Evolutionary conservation across 2,797 vertebrate genomes (phyloP), one percentile per base, ranked within the genome.

Genomic region (Coendou prehensilis): DNA sequence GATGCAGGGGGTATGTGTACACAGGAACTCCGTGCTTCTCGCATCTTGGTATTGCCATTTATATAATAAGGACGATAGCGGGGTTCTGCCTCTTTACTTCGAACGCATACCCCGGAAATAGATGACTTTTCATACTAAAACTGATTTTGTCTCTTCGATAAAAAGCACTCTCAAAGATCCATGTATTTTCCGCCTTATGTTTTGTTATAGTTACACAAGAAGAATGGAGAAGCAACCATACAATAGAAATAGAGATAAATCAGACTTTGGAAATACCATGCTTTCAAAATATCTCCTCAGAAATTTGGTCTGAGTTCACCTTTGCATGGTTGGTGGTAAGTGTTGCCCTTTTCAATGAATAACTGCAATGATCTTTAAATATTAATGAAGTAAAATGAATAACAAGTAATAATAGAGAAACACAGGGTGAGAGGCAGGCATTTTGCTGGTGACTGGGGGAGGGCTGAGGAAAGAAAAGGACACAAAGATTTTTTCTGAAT

Each of bases 281-380:
- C 96, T 75, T 98, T 95, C 96, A 97, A 98, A 96, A 98, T 6
- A 28, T 0, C 1, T 97, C 97, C 81, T 97, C 97, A 87, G 95
- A 91, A 96, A 95, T 95, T 96, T 88, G 97, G 61, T 95, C 97
- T 83, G 89, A 71, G 86, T 93, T 98, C 97, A 96, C 98, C 98
- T 97, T 98, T 96, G 93, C 97, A 71, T 99, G 98, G 98, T 92
- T 98, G 61, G 96, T 98, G 98, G 98, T 98, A 98, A 99, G 98
- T 97, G 96, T 76, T 97, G 92, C 73, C 89, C 76, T 98, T 97
- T 97, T 97, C 96, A 81, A 33, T 95, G 89, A 96, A 96, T 96
- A 96, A 90, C 84, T 64, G 9, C 56, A 87, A n/a, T 93, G 79
- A 84, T 96, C 82, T 91, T 97, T 94, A 97, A 97, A 96, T 95